Conservation (phyloP, 2,888 invertebrate species). For the Erebia epiphron region DNA sequence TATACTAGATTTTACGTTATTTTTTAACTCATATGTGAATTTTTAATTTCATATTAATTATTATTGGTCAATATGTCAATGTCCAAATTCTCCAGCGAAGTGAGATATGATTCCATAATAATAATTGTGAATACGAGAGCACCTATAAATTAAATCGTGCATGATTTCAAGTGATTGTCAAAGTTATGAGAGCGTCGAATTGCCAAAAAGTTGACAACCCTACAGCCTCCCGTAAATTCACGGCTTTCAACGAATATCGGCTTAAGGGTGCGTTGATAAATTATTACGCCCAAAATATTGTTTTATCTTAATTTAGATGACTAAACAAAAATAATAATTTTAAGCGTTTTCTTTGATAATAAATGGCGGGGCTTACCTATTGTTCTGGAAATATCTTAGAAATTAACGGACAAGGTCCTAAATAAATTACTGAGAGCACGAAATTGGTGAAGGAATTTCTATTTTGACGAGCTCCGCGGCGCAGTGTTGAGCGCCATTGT, state of each 20-base stretch:
- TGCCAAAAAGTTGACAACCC: background rate
- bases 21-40: too few relatives aligned
- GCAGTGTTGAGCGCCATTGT: too few relatives aligned
- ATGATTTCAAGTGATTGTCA: too few relatives aligned
- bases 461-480: too few relatives aligned
- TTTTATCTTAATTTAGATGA: constrained; percentile 24
- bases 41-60: too few relatives aligned
- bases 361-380: constrained; percentile 2
- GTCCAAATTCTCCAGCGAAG: too few relatives aligned
- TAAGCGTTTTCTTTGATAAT: constrained; percentile 13
- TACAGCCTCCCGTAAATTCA: constrained; percentile 6
- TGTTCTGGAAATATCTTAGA: constrained; percentile 2
- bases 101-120: too few relatives aligned
- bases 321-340: constrained; percentile 18
- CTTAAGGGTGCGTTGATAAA: constrained; percentile 16
- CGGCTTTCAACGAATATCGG: constrained; percentile 16
- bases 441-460: background rate
- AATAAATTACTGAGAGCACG: background rate
- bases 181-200: too few relatives aligned
- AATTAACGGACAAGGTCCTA: background rate
- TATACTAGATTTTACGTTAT: too few relatives aligned
- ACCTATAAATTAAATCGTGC: too few relatives aligned
- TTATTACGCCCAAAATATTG: constrained; percentile 18
- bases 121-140: too few relatives aligned
- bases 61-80: too few relatives aligned